phyloP scores from a whole-genome alignment of 2,888 invertebrate genomes.

The Norana najaformis region DNA sequence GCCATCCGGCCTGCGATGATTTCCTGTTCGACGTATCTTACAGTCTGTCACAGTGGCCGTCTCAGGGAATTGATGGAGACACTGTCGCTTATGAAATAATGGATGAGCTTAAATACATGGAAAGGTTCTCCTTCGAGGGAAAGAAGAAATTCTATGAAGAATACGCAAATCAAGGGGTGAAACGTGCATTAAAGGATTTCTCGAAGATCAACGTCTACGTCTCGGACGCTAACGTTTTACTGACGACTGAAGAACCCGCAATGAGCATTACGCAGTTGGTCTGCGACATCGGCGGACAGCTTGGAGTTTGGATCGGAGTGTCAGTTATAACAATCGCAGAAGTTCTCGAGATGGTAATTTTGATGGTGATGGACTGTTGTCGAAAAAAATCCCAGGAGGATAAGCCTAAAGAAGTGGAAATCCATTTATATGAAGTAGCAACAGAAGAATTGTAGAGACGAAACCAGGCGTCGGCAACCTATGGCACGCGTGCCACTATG shows the following conservation, averaged over 20 bases:
- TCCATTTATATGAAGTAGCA: neutral
- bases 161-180: neutral
- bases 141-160: neutral
- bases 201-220: neutral
- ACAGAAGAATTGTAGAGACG: too few relatives aligned
- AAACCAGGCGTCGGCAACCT: too few relatives aligned
- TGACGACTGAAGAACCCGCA: neutral
- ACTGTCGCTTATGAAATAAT: neutral
- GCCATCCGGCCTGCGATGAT: neutral
- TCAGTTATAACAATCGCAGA: neutral
- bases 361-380: neutral
- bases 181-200: slow-evolving; percentile 14
- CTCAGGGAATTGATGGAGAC: neutral
- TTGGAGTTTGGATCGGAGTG: slow-evolving; percentile 8
- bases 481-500: too few relatives aligned
- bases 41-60: slow-evolving; percentile 16
- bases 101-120: neutral
- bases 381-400: neutral
- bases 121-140: neutral
- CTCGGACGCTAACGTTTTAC: neutral
- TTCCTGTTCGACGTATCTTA: neutral
- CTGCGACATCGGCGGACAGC: neutral
- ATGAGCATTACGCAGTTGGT: neutral
- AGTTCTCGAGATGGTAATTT: neutral
- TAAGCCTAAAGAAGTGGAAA: neutral